Percentiles rank a stretch among this genome's conserved stretches.
Evolutionary conservation across 35 echinoderm and acorn worm genomes (phyloP).

Genomic region (Strongylocentrotus purpuratus): DNA sequence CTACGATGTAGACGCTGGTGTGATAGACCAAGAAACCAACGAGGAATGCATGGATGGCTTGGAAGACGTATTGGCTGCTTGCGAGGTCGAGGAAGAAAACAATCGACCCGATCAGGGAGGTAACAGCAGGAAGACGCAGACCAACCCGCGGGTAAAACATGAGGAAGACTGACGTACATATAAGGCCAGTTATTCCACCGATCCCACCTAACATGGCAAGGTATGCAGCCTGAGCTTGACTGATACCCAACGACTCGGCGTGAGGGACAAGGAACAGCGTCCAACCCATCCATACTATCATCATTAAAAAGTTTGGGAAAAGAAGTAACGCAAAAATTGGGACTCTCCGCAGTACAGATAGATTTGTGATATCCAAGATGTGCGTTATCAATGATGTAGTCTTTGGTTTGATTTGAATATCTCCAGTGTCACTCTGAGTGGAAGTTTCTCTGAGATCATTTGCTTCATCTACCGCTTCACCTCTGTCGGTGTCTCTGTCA

Average conservation of each 20-base stretch:
- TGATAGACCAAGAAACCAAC: conserved; percentile 18
- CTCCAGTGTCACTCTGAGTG: neutral
- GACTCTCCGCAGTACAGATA: neutral
- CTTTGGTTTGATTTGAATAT: neutral
- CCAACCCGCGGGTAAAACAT: neutral
- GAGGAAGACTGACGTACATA: neutral
- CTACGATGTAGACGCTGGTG: neutral
- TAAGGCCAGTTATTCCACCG: neutral
- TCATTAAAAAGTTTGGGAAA: conserved; percentile 14
- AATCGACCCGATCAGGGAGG: neutral
- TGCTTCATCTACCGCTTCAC: neutral
- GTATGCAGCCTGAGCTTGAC: neutral
- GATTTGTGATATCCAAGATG: neutral
- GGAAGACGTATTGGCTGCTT: neutral
- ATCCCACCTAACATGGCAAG: conserved; percentile 18
- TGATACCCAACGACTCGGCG: conserved; percentile 14
- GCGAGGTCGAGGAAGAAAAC: conserved; percentile 25
- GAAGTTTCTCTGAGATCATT: neutral
- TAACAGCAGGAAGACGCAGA: neutral
- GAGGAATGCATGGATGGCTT: conserved; percentile 14
- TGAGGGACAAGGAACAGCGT: conserved; percentile 38
- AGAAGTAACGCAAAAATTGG: neutral
- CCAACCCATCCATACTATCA: conserved; percentile 39
- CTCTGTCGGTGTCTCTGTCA: neutral
- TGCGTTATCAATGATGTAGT: neutral